These are phyloP conservation scores for Cyaniris semiargus DNA, from an alignment of 2,888 invertebrate species.

Conservation along the genomic window DNA sequence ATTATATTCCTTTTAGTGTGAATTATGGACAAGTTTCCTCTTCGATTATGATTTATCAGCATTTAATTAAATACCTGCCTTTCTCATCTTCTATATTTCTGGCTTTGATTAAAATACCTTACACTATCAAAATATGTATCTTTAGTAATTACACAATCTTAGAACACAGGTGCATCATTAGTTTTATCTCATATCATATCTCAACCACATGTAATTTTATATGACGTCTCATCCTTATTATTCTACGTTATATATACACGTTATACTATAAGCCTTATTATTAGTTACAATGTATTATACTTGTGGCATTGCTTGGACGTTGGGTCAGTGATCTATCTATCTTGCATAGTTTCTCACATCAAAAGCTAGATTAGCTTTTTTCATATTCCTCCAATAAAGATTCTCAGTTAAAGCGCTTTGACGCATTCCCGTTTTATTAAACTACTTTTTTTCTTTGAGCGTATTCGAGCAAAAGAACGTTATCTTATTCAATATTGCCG, in stretches of 20 bases:
- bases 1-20: not conserved
- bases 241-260: not conserved
- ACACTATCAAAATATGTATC: too few species aligned
- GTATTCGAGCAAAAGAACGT: not conserved
- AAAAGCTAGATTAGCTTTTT: not conserved
- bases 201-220: not conserved
- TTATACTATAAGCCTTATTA: not conserved
- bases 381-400: not conserved
- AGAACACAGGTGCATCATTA: too few species aligned
- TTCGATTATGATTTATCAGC: not conserved
- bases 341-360: not conserved
- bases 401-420: not conserved
- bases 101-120: too few species aligned
- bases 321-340: slow-evolving; percentile 8
- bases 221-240: not conserved
- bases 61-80: not conserved
- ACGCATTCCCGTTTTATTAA: slow-evolving; percentile 4
- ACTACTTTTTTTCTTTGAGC: not conserved
- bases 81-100: not conserved
- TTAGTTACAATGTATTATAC: not conserved
- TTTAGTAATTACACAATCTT: too few species aligned
- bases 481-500: not conserved
- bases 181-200: not conserved
- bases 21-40: not conserved
- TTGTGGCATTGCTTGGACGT: not conserved